Evolutionary conservation across 2,797 vertebrate species (phyloP).

Genomic region (Hyperoplus immaculatus): DNA sequence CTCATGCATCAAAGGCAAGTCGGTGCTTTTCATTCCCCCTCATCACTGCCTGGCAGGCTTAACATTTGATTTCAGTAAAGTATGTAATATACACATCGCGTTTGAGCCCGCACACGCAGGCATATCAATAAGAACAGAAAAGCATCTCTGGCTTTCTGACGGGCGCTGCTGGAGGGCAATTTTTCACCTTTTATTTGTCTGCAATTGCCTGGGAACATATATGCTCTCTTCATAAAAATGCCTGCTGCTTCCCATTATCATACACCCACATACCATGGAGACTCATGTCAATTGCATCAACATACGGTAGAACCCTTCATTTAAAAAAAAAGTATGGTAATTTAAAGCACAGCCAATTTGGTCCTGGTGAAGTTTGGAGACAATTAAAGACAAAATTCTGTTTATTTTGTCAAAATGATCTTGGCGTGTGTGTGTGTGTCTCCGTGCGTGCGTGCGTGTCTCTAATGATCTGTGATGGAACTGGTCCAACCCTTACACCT

Average conservation of each 20-base stretch:
- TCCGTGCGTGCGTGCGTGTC: background rate
- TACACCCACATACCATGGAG: background rate
- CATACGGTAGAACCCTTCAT: background rate
- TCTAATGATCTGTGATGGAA: background rate
- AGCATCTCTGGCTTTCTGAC: conserved; percentile 5
- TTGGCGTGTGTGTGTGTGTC: background rate
- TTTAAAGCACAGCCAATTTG: background rate
- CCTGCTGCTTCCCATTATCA: background rate
- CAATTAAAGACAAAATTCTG: background rate
- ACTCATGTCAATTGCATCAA: background rate
- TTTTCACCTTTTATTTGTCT: conserved; percentile 46
- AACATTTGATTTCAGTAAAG: conserved; percentile 48
- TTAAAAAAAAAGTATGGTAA: background rate
- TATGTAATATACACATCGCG: conserved; percentile 49
- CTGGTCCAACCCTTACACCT: background rate
- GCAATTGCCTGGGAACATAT: conserved; percentile 16
- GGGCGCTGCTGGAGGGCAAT: conserved; percentile 4
- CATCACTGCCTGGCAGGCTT: conserved; percentile 52
- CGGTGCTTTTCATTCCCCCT: conserved; percentile 60
- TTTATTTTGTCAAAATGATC: background rate
- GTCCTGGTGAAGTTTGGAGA: background rate
- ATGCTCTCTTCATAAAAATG: background rate
- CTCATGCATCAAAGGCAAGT: conserved; percentile 66
- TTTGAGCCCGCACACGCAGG: conserved; percentile 8
- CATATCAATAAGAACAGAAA: conserved; percentile 31